Percentiles rank a stretch among this genome's conserved stretches.
phyloP scores from a whole-genome alignment of 64 coral and sea anemone genomes.

The Stylophora pistillata region DNA sequence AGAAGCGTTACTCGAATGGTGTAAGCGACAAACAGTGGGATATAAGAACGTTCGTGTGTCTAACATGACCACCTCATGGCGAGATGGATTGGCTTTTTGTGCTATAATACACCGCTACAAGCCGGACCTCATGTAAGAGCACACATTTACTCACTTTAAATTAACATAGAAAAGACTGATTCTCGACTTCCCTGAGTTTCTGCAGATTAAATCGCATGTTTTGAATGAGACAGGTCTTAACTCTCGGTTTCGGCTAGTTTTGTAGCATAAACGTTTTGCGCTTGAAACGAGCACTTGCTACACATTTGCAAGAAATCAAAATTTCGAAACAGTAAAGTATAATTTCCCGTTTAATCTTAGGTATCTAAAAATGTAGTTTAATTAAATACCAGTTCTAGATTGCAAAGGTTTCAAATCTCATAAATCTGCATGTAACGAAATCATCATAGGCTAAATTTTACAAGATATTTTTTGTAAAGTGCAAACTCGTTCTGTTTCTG shows the following conservation, averaged over 20 bases:
- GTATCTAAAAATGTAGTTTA: background rate
- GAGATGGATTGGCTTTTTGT: conserved; percentile 66
- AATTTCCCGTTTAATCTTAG: background rate
- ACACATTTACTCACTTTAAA: background rate
- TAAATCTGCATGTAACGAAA: background rate
- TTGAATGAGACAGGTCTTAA: background rate
- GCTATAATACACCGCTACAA: conserved; percentile 71
- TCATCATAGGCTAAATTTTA: no score
- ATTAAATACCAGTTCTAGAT: background rate
- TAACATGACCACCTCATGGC: conserved; percentile 73
- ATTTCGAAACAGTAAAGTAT: background rate
- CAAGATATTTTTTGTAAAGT: no score
- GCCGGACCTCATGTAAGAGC: conserved; percentile 69
- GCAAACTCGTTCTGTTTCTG: no score
- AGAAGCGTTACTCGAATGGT: conserved; percentile 70
- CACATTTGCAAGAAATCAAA: background rate
- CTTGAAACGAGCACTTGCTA: background rate
- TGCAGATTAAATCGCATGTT: background rate
- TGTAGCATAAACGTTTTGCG: background rate
- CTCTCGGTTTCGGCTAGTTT: background rate
- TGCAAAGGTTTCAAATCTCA: background rate
- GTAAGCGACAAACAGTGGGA: conserved; percentile 47
- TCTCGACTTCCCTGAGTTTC: background rate
- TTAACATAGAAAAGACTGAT: background rate
- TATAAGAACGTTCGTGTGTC: conserved; percentile 63